Conservation (phyloP, 2,113 vertebrate species). For the Odocoileus virginianus region DNA sequence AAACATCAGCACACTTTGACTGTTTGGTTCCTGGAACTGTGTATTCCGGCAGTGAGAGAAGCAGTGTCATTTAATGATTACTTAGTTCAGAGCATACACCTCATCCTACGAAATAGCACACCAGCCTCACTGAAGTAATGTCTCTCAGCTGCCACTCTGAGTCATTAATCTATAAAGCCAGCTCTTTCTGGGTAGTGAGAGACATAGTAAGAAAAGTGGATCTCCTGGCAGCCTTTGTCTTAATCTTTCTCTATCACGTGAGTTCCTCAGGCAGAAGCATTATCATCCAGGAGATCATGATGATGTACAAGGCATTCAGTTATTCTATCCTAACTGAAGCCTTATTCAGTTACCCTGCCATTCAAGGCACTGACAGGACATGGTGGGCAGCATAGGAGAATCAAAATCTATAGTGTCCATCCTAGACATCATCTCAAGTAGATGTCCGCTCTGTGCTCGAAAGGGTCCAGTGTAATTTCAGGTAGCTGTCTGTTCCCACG, state of each 20-base stretch:
- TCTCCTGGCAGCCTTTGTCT: background rate
- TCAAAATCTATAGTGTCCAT: background rate
- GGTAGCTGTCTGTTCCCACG: background rate
- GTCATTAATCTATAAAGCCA: background rate
- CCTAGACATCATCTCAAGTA: background rate
- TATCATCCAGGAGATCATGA: background rate
- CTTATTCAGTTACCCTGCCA: background rate
- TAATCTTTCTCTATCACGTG: background rate
- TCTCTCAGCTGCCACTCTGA: background rate
- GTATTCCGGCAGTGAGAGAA: background rate
- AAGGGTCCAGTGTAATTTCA: background rate
- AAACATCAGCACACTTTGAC: background rate
- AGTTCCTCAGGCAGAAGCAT: background rate
- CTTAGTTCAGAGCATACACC: background rate
- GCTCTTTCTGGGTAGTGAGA: background rate
- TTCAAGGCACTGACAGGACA: background rate
- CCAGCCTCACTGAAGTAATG: background rate
- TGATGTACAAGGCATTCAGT: background rate
- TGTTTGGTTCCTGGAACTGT: background rate
- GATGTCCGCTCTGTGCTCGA: background rate
- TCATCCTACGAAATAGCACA: background rate
- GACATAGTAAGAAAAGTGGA: background rate
- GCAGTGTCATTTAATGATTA: background rate
- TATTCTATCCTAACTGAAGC: background rate
- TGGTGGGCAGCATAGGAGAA: background rate